Evolutionary conservation across 1,140 invertebrate genomes (phyloP).

Genomic region (Lordiphosa mommai): DNA sequence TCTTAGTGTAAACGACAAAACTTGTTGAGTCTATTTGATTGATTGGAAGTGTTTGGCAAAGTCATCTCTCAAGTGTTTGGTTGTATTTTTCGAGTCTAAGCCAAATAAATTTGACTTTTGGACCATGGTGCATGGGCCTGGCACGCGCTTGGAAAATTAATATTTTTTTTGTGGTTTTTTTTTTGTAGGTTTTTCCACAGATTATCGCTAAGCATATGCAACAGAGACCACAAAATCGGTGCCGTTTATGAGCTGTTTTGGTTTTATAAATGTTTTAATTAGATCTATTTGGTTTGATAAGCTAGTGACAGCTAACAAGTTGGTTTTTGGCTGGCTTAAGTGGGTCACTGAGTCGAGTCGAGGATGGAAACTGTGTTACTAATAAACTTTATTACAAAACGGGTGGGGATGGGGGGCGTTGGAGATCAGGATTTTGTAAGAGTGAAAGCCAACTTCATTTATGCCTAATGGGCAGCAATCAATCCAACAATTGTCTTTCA

Average conservation of each 20-base stretch:
- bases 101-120: too few species aligned
- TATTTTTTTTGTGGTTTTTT: constrained; percentile 46
- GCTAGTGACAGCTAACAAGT: constrained; percentile 67
- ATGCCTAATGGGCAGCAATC: constrained; percentile 32
- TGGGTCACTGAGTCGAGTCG: constrained; percentile 47
- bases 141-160: constrained; percentile 75
- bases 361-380: constrained; percentile 14
- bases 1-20: too few species aligned
- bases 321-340: constrained; percentile 51
- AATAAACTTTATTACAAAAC: not conserved
- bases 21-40: too few species aligned
- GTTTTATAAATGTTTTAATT: constrained; percentile 76
- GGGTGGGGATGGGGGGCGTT: not conserved
- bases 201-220: constrained; percentile 71
- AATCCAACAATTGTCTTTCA: constrained; percentile 48
- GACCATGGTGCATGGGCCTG: not conserved
- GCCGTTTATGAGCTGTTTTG: constrained; percentile 62
- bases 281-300: constrained; percentile 73
- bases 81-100: too few species aligned
- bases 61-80: too few species aligned
- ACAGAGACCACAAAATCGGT: constrained; percentile 49
- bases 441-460: constrained; percentile 23
- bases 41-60: too few species aligned
- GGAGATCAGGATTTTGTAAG: not conserved
- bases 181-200: constrained; percentile 60